phyloP scores from a whole-genome alignment of 2,113 vertebrate genomes.

The Alosa alosa region DNA sequence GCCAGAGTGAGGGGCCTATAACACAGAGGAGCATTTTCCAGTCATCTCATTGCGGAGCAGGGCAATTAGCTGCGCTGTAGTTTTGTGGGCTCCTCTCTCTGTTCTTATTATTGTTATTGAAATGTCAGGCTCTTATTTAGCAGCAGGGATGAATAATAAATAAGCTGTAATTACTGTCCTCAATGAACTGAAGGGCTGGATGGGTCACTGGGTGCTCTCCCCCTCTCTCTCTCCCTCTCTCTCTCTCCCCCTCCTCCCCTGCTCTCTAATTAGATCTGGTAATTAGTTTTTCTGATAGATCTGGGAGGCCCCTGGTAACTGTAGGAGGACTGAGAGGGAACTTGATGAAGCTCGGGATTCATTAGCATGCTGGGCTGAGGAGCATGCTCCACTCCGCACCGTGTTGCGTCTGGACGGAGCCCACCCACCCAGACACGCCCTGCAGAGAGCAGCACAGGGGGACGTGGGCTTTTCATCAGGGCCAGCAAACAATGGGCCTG shows the following conservation, averaged over 20 bases:
- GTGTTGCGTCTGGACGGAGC: neutral
- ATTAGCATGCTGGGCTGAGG: constrained; percentile 65
- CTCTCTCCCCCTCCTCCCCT: constrained; percentile 61
- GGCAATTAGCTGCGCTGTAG: constrained; percentile 75
- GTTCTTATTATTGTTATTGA: constrained; percentile 81
- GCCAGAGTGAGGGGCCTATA: constrained; percentile 15
- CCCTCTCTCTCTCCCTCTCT: constrained; percentile 22
- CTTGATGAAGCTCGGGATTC: constrained; percentile 63
- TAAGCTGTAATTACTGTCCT: constrained; percentile 97
- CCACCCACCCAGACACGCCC: constrained; percentile 3
- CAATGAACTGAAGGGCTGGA: constrained; percentile 85
- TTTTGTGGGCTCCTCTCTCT: constrained; percentile 66
- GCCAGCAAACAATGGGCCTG: neutral
- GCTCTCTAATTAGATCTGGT: constrained; percentile 96
- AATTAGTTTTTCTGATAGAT: constrained; percentile 99
- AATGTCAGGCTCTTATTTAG: constrained; percentile 98
- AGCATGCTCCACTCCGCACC: constrained; percentile 37
- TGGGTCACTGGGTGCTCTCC: constrained; percentile 79
- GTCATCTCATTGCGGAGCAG: constrained; percentile 70
- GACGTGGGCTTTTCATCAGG: neutral
- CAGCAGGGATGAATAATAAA: constrained; percentile 98
- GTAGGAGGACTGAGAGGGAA: constrained; percentile 82
- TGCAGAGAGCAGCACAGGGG: neutral
- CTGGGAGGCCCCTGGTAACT: constrained; percentile 83
- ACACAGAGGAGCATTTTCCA: constrained; percentile 70